Evolutionary conservation across 2,113 vertebrate species (phyloP), one percentile per base, ranked within the genome.

Genomic region (Bujurquina vittata): DNA sequence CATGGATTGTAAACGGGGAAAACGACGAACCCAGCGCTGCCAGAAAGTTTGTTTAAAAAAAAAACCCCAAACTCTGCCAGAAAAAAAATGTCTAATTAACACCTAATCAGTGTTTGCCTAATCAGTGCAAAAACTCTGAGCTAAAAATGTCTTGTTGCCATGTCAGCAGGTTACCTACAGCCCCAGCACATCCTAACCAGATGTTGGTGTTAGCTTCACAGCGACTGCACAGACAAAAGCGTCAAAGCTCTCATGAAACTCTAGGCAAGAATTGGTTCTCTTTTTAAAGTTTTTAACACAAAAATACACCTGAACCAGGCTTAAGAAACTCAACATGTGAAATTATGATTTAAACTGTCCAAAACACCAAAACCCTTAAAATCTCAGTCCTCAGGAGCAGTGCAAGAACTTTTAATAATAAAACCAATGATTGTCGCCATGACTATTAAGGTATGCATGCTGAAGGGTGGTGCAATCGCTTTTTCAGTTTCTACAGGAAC

Each of bases 391-490:
- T n/a, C 17, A 12, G 26, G 20, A 52, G 26, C 23, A 20, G 43
- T 7, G 43, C 31, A 56, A 22, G 54, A 56, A 33, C 54, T 72
- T 72, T 72, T 52, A 11, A 72, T n/a, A 54, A 1, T 18, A 72
- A 46, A 54, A 52, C 12, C 17, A 5, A 49, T n/a, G 43, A 31
- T 0, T 26, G 65, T 31, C 43, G n/a, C 26, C 10, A 31, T 12
- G 17, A 72, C 17, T 17, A 72, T 69, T 69, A 69, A 29, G 17
- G 33, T 35, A 26, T 49, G 15, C 9, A 52, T 52, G 43, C 43
- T 72, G 29, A 31, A 69, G 65, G 23, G 23, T 69, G 65, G 43
- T 1, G 1, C 2, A 69, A 4, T 8, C 5, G 5, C 0, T 0
- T 0, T 0, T 8, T 8, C 40, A 3, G 12, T 69, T 72, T 52